Evolutionary conservation across 2,797 vertebrate genomes (phyloP).

Genomic region (Tympanoctomys barrerae): DNA sequence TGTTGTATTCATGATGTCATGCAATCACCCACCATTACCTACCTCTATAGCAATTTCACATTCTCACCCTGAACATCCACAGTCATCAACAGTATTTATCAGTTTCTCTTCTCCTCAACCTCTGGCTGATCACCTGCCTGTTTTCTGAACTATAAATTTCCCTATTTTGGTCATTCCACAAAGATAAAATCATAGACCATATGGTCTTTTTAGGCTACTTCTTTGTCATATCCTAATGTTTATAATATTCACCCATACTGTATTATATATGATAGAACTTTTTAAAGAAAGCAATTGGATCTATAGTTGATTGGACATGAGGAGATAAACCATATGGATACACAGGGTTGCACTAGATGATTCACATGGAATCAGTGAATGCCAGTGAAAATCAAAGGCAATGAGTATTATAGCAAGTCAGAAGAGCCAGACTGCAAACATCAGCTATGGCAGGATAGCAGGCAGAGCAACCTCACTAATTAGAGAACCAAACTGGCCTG

Average conservation of each 20-base stretch:
- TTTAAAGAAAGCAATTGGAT: neutral
- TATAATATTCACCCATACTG: neutral
- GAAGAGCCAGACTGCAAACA: neutral
- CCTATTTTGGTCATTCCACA: neutral
- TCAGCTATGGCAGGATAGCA: neutral
- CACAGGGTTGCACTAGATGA: neutral
- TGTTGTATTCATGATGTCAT: neutral
- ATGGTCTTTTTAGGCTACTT: no score
- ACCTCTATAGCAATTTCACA: neutral
- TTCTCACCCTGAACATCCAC: neutral
- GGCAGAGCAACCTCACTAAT: neutral
- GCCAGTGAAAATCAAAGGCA: neutral
- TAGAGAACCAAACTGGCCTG: neutral
- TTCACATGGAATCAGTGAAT: neutral
- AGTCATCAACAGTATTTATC: neutral
- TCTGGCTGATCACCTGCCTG: neutral
- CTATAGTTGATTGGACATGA: neutral
- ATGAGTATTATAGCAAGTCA: neutral
- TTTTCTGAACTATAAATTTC: neutral
- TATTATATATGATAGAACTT: fast-evolving
- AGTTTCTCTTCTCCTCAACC: neutral
- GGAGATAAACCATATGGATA: neutral
- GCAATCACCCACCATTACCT: neutral
- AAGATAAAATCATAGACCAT: neutral
- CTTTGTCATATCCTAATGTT: neutral